Conservation (phyloP, 2,888 invertebrate genomes). For the Aspidiotus destructor region DNA sequence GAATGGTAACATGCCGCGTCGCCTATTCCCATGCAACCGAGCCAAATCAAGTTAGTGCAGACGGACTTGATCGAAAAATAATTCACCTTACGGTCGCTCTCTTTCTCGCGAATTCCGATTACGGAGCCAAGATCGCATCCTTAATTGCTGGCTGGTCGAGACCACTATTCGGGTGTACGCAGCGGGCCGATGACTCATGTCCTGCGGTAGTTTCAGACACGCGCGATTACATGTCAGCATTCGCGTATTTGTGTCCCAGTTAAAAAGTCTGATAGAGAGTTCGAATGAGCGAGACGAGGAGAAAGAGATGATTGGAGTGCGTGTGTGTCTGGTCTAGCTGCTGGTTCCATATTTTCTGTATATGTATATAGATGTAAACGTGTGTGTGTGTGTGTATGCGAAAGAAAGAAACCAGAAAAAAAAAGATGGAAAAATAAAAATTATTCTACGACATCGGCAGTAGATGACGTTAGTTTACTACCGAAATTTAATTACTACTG, state of each 20-base stretch:
- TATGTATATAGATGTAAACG: no score
- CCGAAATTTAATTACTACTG: no score
- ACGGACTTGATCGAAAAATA: constrained; percentile 2
- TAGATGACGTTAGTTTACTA: no score
- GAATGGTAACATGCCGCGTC: background rate
- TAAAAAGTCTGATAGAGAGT: background rate
- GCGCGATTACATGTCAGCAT: constrained; percentile 4
- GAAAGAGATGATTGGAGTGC: background rate
- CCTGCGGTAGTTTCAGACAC: constrained; percentile 4
- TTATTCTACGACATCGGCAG: no score
- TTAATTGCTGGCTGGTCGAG: constrained; percentile 2
- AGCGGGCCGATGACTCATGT: constrained; percentile 2
- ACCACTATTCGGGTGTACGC: background rate
- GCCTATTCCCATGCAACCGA: background rate
- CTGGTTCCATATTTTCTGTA: no score
- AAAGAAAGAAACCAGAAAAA: no score
- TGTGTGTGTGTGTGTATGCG: no score
- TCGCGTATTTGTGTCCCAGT: constrained; percentile 4
- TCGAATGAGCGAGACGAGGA: constrained; percentile 1
- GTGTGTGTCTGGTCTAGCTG: no score
- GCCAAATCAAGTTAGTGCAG: constrained; percentile 1
- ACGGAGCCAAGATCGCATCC: constrained; percentile 4
- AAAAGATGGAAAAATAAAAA: no score
- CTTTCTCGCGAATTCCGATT: constrained; percentile 4
- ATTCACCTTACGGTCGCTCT: constrained; percentile 2